These are phyloP conservation scores for Psettodes erumei DNA, from an alignment of 2,113 vertebrate species.

Conservation along the genomic window DNA sequence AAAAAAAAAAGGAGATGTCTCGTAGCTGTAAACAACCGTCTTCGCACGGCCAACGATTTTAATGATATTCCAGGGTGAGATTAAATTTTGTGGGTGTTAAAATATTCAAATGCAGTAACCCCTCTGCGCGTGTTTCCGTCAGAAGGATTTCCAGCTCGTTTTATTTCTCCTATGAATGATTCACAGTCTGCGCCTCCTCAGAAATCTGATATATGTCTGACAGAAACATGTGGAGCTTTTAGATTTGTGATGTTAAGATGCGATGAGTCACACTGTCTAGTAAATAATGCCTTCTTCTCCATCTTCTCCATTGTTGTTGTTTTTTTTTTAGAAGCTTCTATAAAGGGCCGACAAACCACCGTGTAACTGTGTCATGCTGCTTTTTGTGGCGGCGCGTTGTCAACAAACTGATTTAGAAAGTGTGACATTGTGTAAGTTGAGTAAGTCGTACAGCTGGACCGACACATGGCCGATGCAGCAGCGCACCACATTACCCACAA, in stretches of 20 bases:
- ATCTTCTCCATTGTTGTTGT: too few relatives aligned
- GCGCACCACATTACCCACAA: too few relatives aligned
- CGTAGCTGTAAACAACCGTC: not conserved
- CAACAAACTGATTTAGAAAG: too few relatives aligned
- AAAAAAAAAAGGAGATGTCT: not conserved
- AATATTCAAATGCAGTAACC: not conserved
- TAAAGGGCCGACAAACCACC: not conserved
- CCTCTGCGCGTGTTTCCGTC: not conserved
- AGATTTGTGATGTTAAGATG: not conserved
- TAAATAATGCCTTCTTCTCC: not conserved
- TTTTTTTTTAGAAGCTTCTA: not conserved
- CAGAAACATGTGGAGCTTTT: conserved; percentile 12
- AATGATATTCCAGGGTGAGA: not conserved
- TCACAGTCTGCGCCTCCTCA: not conserved
- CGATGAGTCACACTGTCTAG: not conserved
- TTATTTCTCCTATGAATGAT: conserved; percentile 6
- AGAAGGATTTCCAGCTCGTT: not conserved
- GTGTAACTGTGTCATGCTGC: not conserved
- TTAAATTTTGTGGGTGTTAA: conserved; percentile 6
- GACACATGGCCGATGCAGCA: too few relatives aligned
- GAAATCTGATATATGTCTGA: conserved; percentile 3
- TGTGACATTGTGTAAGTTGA: too few relatives aligned
- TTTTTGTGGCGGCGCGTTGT: too few relatives aligned
- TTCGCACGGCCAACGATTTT: not conserved
- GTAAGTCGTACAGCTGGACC: too few relatives aligned